Base-by-base conservation (phyloP, 2,888 invertebrate genomes). In the Meiosimyza platycephala region DNA sequence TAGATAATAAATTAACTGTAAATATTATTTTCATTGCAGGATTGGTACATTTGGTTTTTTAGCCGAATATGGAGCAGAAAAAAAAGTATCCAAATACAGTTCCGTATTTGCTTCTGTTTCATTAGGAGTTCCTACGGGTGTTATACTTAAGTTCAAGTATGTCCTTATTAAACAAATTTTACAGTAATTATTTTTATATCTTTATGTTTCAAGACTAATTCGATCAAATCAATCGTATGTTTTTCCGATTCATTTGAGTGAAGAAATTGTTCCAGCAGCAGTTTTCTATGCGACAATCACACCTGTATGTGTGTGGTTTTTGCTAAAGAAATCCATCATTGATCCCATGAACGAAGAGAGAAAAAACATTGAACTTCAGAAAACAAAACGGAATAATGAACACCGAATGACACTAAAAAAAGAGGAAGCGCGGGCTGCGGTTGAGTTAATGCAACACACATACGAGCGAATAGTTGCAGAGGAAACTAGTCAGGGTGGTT, bases 221-320 rank as follows among this genome's bases (percentile, higher is more conserved):
- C 92, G 97, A 78, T 95, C 96, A 1, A 93, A 93, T 70, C 98
- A 98, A 88, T 92, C 93, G 0, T 95, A 96, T 82, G 90, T 93
- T 47, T 94, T 98, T 79, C 97, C 97, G 0, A 94, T 98, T 77
- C 94, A 95, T 79, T 87, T 98, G 28, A 95, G 96, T 80, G 97
- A 98, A 82, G 95, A 96, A 83, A 90, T 98, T 22, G 89, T 95
- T 81, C 95, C 97, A 0, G 93, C 95, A 22, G 95, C 98, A 0
- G 90, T 98, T 55, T 95, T 98, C 86, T 98, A 98, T 85, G 98
- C 97, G 13, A 95, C 97, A 0, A 89, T 96, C 0, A 91, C 94
- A n/a, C 98, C 98, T 0, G 77, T 97, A 15, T 89, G 96, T 51
- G 91, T 92, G 1, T 96, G 94, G 91, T 88, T 94, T 69, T 88